phyloP scores from a whole-genome alignment of 2,797 vertebrate genomes.

The Enteromius trimaculatus region DNA sequence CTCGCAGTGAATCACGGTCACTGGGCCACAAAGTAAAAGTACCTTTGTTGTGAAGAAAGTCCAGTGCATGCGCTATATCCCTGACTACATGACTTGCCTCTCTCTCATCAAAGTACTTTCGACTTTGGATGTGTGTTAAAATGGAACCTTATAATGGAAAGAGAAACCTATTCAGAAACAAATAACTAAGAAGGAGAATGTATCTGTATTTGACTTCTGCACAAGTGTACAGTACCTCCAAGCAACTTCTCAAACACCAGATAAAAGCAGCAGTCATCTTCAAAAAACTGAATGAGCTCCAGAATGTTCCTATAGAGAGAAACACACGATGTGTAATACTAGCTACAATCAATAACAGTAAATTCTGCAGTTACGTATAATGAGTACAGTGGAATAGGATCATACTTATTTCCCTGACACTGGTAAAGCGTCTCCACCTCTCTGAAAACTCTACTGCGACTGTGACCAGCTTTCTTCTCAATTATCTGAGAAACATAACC shows the following conservation, averaged over 20 bases:
- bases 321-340: conserved; percentile 21
- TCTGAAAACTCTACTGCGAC: conserved; percentile 91
- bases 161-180: neutral
- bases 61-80: conserved; percentile 90
- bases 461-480: conserved; percentile 92
- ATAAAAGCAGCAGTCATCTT: conserved; percentile 92
- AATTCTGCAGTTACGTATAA: neutral
- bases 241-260: conserved; percentile 96
- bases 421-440: conserved; percentile 97
- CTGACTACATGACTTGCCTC: conserved; percentile 94
- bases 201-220: neutral
- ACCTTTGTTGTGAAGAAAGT: conserved; percentile 98
- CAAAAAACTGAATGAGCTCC: conserved; percentile 96
- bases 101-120: conserved; percentile 92
- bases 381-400: conserved; percentile 19
- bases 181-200: neutral
- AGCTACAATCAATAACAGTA: neutral
- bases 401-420: conserved; percentile 95
- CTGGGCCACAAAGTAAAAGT: neutral
- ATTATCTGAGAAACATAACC: conserved; percentile 82
- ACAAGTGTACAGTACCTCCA: conserved; percentile 82
- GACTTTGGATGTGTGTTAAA: conserved; percentile 92
- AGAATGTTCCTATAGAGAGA: conserved; percentile 88
- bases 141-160: conserved; percentile 83
- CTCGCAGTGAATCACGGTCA: neutral